Base-by-base conservation (phyloP, 2,888 invertebrate species). In the Eilema sororculum region DNA sequence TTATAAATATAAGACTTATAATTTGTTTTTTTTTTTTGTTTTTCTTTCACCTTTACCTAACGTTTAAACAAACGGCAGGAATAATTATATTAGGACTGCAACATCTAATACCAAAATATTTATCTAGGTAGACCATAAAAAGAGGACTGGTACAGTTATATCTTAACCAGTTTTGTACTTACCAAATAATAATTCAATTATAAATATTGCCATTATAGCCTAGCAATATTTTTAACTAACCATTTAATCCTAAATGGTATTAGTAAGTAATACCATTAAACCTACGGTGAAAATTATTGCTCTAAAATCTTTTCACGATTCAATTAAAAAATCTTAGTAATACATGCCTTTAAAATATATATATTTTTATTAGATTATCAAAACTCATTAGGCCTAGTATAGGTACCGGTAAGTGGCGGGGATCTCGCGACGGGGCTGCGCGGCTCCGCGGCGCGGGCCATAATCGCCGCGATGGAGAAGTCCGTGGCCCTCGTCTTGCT, bases 391-490 rank as follows among this genome's bases (percentile, higher is more conserved):
- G 91, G 92, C 91, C 91, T 91, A 93, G n/a, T 66, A 33, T 65
- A 83, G 85, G 80, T 90, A 94, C 94, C 93, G 81, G 90, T 90
- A 81, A 84, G 93, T 75, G 92, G 90, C 87, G 94, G 93, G 79
- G 93, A 91, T 76, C 91, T 91, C 76, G 93, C 92, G 90, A 84
- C 90, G 86, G 95, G 93, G 86, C 93, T 94, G 84, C 94, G 92
- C 84, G 92, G 91, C 85, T 94, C 92, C 75, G 89, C 91, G 84
- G 91, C 93, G 87, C 96, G 96, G 82, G 98, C 98, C 98, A 99
- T 99, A 92, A 99, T 98, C 87, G 98, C 98, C 84, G 98, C 98
- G 90, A 99, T 99, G 90, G 98, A 98, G 96, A 99, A 99, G 96
- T 99, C 99, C 88, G 99, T 99, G 89, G 98, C 98, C 93, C 91